Percentiles rank a stretch among this genome's conserved stretches.
phyloP scores from a whole-genome alignment of 1,140 invertebrate genomes.

The Xylocopa sonorina region DNA sequence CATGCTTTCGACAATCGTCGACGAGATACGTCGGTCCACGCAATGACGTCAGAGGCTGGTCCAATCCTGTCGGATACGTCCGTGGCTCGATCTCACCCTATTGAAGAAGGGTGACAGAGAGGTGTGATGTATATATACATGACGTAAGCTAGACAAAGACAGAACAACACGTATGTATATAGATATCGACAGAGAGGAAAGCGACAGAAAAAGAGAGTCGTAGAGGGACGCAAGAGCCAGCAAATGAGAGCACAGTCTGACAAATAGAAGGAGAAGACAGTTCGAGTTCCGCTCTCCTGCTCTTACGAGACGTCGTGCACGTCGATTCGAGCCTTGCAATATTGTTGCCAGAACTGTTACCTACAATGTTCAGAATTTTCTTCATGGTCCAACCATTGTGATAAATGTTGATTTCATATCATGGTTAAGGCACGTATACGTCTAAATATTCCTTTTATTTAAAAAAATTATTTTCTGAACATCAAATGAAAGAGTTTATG shows the following conservation, averaged over 20 bases:
- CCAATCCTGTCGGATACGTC: slow-evolving; percentile 54
- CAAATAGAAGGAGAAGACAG: slow-evolving; percentile 56
- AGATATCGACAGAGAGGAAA: slow-evolving; percentile 15
- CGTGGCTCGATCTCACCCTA: slow-evolving; percentile 43
- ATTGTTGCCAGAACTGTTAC: slow-evolving; percentile 47
- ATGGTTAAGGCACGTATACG: neutral
- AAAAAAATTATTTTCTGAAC: slow-evolving; percentile 9
- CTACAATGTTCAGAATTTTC: slow-evolving; percentile 46
- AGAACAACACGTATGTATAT: neutral
- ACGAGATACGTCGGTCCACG: slow-evolving; percentile 63
- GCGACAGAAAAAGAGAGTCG: slow-evolving; percentile 38
- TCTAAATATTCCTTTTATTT: neutral
- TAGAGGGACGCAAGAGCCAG: slow-evolving; percentile 46
- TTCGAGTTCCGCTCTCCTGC: slow-evolving; percentile 54
- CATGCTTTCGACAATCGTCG: slow-evolving; percentile 64
- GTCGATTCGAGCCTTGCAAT: slow-evolving; percentile 44
- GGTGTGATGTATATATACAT: neutral
- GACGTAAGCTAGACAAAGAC: neutral
- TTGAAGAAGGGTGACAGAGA: slow-evolving; percentile 9
- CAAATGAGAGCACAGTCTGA: slow-evolving; percentile 57
- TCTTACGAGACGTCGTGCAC: slow-evolving; percentile 43
- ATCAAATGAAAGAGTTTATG: neutral
- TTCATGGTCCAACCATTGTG: neutral
- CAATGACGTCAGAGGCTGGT: slow-evolving; percentile 67
- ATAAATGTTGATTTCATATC: slow-evolving; percentile 15